A percentile compares a stretch with the other conserved stretches of the same genome.
Evolutionary conservation across 2,888 invertebrate species (phyloP).

Genomic region (Apodemia duryi): DNA sequence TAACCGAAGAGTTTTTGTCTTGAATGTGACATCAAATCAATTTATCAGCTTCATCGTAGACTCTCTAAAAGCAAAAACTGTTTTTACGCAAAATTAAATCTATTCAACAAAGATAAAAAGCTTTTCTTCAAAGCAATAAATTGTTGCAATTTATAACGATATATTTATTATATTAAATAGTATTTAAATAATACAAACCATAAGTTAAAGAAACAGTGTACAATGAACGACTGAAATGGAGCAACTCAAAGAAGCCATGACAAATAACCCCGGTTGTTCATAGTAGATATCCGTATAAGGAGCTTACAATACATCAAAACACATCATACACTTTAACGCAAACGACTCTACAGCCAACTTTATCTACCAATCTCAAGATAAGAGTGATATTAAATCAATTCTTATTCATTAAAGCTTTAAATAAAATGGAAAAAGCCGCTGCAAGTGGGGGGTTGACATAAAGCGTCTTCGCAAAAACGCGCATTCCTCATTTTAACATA

Average conservation of each 20-base stretch:
- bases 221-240: background rate
- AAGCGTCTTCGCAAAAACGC: constrained; percentile 59
- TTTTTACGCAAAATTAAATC: background rate
- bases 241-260: background rate
- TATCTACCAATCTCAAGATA: constrained; percentile 40
- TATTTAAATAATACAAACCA: background rate
- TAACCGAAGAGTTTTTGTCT: background rate
- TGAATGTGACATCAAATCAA: background rate
- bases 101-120: background rate
- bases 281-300: background rate
- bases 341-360: constrained; percentile 15
- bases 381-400: constrained; percentile 67
- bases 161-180: background rate
- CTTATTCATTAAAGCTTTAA: constrained; percentile 75
- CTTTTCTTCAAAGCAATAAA: background rate
- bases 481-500: constrained; percentile 51
- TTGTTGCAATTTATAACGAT: background rate
- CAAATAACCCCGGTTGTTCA: constrained; percentile 10
- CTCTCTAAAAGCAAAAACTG: background rate
- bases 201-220: constrained; percentile 10
- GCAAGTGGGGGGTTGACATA: constrained; percentile 72
- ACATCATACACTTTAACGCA: constrained; percentile 13
- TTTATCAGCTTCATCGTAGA: background rate
- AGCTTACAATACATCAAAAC: background rate
- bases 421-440: constrained; percentile 63